These are phyloP conservation scores for Zaprionus capensis DNA, from an alignment of 1,140 invertebrate species.

Conservation along the genomic window DNA sequence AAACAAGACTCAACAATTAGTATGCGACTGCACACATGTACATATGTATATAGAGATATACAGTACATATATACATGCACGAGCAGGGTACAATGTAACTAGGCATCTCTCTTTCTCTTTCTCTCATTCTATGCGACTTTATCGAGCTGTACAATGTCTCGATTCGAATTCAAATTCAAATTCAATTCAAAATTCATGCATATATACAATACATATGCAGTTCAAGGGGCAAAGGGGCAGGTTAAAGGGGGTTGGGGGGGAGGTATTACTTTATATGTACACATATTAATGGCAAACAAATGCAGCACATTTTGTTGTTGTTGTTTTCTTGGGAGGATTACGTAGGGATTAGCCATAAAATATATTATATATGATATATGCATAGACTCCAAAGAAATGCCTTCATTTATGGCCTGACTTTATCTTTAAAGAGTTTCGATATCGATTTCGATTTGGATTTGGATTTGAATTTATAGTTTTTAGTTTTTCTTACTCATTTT, in stretches of 20 bases:
- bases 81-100: slow-evolving; percentile 33
- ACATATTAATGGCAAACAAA: slow-evolving; percentile 58
- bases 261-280: slow-evolving; percentile 8
- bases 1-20: slow-evolving; percentile 77
- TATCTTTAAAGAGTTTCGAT: slow-evolving; percentile 4
- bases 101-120: background rate
- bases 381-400: slow-evolving; percentile 5
- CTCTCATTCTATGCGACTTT: slow-evolving; percentile 17
- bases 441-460: background rate
- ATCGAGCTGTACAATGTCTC: slow-evolving; percentile 37
- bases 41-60: slow-evolving; percentile 33
- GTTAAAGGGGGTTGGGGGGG: background rate
- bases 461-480: background rate
- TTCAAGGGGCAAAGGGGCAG: background rate
- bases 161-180: slow-evolving; percentile 33
- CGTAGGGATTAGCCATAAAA: slow-evolving; percentile 2
- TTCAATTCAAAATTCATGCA: slow-evolving; percentile 22
- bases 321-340: background rate
- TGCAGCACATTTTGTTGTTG: slow-evolving; percentile 38
- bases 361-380: slow-evolving; percentile 4
- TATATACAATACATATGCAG: slow-evolving; percentile 17
- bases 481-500: slow-evolving; percentile 19
- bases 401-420: background rate
- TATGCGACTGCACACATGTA: slow-evolving; percentile 43
- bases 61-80: slow-evolving; percentile 44